Evolutionary conservation across 2,888 invertebrate genomes (phyloP).

Genomic region (Gymnoscelis rufifasciata): DNA sequence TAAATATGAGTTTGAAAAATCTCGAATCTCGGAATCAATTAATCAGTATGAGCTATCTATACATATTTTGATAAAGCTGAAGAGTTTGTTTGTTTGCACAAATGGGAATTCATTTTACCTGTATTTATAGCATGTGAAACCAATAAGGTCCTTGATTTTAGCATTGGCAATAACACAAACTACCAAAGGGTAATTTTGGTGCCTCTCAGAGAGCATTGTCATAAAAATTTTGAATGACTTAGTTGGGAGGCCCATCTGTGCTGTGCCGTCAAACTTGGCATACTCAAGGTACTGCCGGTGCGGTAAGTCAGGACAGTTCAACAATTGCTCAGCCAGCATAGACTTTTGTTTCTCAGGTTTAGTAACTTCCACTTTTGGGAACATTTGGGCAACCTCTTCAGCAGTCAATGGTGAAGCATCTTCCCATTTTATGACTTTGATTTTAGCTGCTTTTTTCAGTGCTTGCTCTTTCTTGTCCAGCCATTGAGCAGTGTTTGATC

Average conservation of each 20-base stretch:
- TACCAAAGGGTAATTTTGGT: constrained; percentile 90
- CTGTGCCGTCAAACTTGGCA: constrained; percentile 94
- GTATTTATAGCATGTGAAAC: constrained; percentile 94
- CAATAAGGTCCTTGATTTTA: constrained; percentile 93
- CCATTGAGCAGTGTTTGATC: constrained; percentile 93
- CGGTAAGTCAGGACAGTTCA: constrained; percentile 86
- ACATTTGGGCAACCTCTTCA: constrained; percentile 80
- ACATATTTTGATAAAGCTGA: too few species aligned
- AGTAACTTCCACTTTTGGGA: constrained; percentile 66
- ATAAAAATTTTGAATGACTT: constrained; percentile 94
- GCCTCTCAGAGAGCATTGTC: constrained; percentile 89
- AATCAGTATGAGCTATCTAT: too few species aligned
- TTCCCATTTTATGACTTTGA: constrained; percentile 87
- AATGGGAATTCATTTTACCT: too few species aligned
- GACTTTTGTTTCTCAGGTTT: constrained; percentile 73
- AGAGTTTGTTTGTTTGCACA: too few species aligned
- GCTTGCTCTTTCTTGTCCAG: constrained; percentile 94
- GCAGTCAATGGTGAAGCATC: constrained; percentile 70
- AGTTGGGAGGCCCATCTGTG: constrained; percentile 86
- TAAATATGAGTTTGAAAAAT: constrained; percentile 5
- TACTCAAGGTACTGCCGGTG: constrained; percentile 93
- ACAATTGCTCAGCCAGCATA: constrained; percentile 85
- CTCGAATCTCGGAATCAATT: too few species aligned
- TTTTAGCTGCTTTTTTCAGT: constrained; percentile 87
- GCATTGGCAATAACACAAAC: constrained; percentile 90